phyloP scores from a whole-genome alignment of 2,113 vertebrate species.

The Crotalus horridus region DNA sequence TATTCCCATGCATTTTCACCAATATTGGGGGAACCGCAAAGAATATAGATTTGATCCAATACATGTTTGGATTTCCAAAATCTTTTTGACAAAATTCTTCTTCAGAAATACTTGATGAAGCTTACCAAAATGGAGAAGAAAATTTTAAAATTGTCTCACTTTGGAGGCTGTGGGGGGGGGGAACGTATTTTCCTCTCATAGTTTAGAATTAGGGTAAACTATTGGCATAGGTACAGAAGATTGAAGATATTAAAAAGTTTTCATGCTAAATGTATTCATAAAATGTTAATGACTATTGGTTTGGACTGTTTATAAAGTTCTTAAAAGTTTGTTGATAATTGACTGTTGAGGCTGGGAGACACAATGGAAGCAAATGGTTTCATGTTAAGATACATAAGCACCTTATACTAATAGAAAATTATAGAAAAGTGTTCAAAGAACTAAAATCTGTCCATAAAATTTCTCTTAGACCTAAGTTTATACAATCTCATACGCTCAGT shows the following conservation, averaged over 20 bases:
- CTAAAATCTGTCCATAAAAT: not conserved
- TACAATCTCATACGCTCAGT: not conserved
- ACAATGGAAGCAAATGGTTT: not conserved
- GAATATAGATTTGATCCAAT: not conserved
- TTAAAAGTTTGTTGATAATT: not conserved
- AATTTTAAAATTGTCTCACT: not conserved
- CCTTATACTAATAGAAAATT: not conserved
- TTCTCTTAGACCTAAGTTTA: not conserved
- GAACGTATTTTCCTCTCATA: not conserved
- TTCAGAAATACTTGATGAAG: not conserved
- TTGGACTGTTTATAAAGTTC: not conserved
- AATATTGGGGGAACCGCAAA: not conserved
- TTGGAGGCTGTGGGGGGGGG: not conserved
- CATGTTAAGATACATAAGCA: not conserved
- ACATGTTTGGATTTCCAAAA: not conserved
- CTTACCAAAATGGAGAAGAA: not conserved
- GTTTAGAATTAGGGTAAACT: not conserved
- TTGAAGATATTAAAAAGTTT: not conserved
- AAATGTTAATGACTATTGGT: not conserved
- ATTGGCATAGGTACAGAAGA: not conserved
- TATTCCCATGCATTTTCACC: not conserved
- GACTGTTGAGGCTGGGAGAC: not conserved
- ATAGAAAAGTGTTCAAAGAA: not conserved
- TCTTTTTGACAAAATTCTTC: not conserved
- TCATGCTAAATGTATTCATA: not conserved